A percentile compares a stretch with the other conserved stretches of the same genome.
phyloP scores from a whole-genome alignment of 2,113 vertebrate species.

The Fregetta grallaria region DNA sequence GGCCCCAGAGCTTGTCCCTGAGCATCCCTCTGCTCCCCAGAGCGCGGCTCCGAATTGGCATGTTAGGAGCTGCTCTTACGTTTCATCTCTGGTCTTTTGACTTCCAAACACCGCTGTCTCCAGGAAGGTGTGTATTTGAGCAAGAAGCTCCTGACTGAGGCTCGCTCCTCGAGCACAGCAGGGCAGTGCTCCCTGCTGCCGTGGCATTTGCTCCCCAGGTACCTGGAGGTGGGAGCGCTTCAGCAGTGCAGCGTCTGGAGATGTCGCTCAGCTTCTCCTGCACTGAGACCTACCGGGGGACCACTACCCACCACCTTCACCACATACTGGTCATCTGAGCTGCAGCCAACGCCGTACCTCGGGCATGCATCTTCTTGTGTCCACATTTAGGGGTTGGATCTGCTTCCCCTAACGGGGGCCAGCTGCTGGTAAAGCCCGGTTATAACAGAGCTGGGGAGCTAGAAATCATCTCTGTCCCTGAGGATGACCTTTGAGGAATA shows the following conservation, averaged over 20 bases:
- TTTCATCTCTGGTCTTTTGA: not conserved
- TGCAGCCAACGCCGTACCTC: accelerated
- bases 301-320: not conserved
- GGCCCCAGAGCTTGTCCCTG: not conserved
- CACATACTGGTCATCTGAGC: not conserved
- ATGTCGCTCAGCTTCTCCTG: not conserved
- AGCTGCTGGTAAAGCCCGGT: not conserved
- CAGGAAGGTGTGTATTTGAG: not conserved
- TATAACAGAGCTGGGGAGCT: not conserved
- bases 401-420: not conserved
- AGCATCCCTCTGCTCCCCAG: not conserved
- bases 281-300: not conserved
- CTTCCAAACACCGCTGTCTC: not conserved
- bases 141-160: not conserved
- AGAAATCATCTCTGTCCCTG: not conserved
- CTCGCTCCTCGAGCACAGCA: not conserved
- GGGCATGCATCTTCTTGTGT: not conserved
- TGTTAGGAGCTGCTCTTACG: not conserved
- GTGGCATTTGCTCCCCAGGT: not conserved
- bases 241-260: not conserved
- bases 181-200: not conserved
- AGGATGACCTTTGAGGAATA: not conserved
- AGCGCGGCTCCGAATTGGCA: accelerated
- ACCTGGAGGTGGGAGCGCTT: not conserved
- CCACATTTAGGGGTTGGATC: not conserved